Evolutionary conservation across 2,113 vertebrate species (phyloP).

Genomic region (Nothobranchius kuhntae): DNA sequence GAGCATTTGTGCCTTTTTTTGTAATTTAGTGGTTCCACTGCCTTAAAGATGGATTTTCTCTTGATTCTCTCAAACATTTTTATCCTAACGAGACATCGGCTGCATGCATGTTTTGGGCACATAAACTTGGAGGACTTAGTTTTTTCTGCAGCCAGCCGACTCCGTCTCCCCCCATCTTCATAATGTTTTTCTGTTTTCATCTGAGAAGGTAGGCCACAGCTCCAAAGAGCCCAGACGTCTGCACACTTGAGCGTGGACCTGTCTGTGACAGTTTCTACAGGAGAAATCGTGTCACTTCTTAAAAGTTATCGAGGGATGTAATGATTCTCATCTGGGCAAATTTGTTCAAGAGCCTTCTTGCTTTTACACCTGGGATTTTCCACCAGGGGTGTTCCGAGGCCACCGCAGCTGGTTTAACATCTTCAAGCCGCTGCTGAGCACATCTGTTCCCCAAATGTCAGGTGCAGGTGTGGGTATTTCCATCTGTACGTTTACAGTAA

Average conservation of each 20-base stretch:
- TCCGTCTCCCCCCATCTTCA: slow-evolving; percentile 48
- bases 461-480: slow-evolving; percentile 44
- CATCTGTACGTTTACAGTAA: slow-evolving; percentile 25
- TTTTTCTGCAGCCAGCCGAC: slow-evolving; percentile 60
- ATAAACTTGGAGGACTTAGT: slow-evolving; percentile 66
- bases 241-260: background rate
- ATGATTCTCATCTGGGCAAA: slow-evolving; percentile 27
- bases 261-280: slow-evolving; percentile 35
- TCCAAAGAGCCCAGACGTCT: slow-evolving; percentile 5
- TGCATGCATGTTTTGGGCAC: slow-evolving; percentile 68
- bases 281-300: slow-evolving; percentile 12
- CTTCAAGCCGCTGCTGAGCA: slow-evolving; percentile 39
- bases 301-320: slow-evolving; percentile 12
- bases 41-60: slow-evolving; percentile 75
- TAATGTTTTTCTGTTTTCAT: slow-evolving; percentile 28
- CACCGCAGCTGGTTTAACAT: slow-evolving; percentile 47
- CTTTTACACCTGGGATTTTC: slow-evolving; percentile 54
- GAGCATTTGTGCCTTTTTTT: slow-evolving; percentile 73
- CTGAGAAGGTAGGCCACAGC: slow-evolving; percentile 67
- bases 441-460: slow-evolving; percentile 68
- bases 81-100: background rate
- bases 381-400: slow-evolving; percentile 56
- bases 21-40: slow-evolving; percentile 62
- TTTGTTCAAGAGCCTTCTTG: slow-evolving; percentile 31
- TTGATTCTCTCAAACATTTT: slow-evolving; percentile 29